Evolutionary conservation across 2,888 invertebrate species (phyloP).

Genomic region (Caenorhabditis doughertyi): DNA sequence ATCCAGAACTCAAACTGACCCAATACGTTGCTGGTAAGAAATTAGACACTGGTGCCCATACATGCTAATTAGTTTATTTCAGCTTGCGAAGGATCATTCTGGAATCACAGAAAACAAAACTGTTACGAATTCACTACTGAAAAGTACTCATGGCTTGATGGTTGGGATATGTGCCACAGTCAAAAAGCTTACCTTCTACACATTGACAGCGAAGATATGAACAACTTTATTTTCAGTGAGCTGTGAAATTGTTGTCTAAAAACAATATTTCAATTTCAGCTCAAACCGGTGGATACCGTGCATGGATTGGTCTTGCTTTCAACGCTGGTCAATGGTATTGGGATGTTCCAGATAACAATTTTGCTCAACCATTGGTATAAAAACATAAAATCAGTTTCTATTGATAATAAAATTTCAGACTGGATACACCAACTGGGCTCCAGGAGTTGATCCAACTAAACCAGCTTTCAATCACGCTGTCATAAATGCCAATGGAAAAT

Average conservation of each 20-base stretch:
- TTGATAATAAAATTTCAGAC: slow-evolving; percentile 39
- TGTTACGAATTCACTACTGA: slow-evolving; percentile 44
- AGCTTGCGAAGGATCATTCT: slow-evolving; percentile 67
- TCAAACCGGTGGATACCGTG: slow-evolving; percentile 38
- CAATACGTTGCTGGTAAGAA: slow-evolving; percentile 68
- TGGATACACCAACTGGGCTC: slow-evolving; percentile 69
- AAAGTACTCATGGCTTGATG: slow-evolving; percentile 50
- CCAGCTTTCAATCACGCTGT: slow-evolving; percentile 66
- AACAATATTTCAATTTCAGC: slow-evolving; percentile 26
- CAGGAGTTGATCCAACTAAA: slow-evolving; percentile 60
- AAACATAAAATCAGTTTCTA: not conserved
- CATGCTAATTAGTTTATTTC: slow-evolving; percentile 6
- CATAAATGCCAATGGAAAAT: slow-evolving; percentile 67
- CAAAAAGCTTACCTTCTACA: slow-evolving; percentile 61
- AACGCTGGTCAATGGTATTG: slow-evolving; percentile 69
- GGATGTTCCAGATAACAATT: slow-evolving; percentile 70
- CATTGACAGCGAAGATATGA: slow-evolving; percentile 60
- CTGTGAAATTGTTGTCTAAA: not conserved
- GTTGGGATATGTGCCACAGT: slow-evolving; percentile 62
- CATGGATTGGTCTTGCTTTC: slow-evolving; percentile 71
- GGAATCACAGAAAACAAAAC: slow-evolving; percentile 59
- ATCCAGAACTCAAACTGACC: slow-evolving; percentile 60
- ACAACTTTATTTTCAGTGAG: slow-evolving; percentile 63
- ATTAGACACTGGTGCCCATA: not conserved
- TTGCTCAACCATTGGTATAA: slow-evolving; percentile 57